Evolutionary conservation across 2,888 invertebrate genomes (phyloP).

Genomic region (Graphium colonna): DNA sequence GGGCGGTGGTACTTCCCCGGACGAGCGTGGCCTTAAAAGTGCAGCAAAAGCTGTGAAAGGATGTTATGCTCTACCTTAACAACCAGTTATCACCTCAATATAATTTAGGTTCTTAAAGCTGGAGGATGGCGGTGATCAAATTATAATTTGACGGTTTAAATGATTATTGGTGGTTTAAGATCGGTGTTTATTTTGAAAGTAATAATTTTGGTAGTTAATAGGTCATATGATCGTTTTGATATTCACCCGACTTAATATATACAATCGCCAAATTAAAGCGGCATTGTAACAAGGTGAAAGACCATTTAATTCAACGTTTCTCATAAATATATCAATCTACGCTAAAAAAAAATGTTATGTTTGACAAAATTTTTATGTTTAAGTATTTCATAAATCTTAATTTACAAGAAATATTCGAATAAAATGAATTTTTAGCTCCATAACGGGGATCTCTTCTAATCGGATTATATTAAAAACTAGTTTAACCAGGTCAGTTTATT

Average conservation of each 20-base stretch:
- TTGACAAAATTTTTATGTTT: background rate
- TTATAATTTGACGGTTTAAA: constrained; percentile 3
- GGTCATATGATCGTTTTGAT: background rate
- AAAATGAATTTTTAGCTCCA: background rate
- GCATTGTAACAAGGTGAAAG: background rate
- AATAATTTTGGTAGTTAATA: background rate
- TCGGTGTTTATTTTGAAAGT: background rate
- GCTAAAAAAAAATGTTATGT: background rate
- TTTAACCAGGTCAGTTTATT: background rate
- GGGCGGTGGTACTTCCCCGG: no score
- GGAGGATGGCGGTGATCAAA: constrained; percentile 2
- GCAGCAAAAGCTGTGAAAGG: no score
- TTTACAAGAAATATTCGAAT: background rate
- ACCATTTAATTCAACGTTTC: background rate
- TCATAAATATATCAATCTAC: background rate
- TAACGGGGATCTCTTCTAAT: background rate
- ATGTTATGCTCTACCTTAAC: no score
- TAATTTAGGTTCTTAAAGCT: no score
- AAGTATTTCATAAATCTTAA: background rate
- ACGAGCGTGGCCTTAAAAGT: no score
- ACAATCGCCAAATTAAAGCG: background rate
- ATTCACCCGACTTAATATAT: background rate
- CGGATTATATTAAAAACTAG: no score
- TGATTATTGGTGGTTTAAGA: background rate
- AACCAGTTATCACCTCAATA: no score